Evolutionary conservation across 2,888 invertebrate species (phyloP).

Genomic region (Athalia circularis): DNA sequence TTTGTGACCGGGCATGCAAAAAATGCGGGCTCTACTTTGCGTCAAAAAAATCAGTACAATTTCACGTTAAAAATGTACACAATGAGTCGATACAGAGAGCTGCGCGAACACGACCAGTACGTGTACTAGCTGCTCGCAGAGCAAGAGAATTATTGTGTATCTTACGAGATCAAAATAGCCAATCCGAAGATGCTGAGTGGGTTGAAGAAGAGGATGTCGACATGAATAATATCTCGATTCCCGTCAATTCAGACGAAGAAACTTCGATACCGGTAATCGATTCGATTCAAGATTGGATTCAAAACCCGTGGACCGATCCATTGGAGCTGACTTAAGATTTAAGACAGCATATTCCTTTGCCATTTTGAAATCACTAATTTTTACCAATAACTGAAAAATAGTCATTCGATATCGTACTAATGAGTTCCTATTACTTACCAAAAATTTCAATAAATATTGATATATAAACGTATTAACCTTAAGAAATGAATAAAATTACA

Average conservation of each 20-base stretch:
- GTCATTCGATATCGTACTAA: too few species aligned
- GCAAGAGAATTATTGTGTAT: conserved; percentile 5
- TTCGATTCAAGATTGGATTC: neutral
- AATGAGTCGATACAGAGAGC: neutral
- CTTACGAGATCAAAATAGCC: neutral
- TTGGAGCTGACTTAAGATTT: too few species aligned
- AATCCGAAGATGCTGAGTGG: conserved; percentile 12
- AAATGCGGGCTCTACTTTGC: conserved; percentile 26
- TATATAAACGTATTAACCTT: too few species aligned
- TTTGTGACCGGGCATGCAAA: conserved; percentile 7
- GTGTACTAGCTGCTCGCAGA: neutral
- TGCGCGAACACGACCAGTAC: neutral
- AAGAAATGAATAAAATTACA: too few species aligned
- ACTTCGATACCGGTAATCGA: neutral
- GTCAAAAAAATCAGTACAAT: conserved; percentile 6
- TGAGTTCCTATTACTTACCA: too few species aligned
- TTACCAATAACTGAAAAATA: too few species aligned
- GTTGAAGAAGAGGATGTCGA: neutral
- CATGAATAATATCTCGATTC: neutral
- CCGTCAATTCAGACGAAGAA: neutral
- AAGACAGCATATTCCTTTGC: too few species aligned
- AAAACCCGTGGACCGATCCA: conserved; percentile 1
- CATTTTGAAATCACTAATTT: too few species aligned
- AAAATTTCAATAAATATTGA: too few species aligned
- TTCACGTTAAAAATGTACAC: conserved; percentile 5